Percentiles rank a stretch among this genome's conserved stretches.
Conservation (phyloP, 1,140 invertebrate species). For the Musca vetustissima region DNA sequence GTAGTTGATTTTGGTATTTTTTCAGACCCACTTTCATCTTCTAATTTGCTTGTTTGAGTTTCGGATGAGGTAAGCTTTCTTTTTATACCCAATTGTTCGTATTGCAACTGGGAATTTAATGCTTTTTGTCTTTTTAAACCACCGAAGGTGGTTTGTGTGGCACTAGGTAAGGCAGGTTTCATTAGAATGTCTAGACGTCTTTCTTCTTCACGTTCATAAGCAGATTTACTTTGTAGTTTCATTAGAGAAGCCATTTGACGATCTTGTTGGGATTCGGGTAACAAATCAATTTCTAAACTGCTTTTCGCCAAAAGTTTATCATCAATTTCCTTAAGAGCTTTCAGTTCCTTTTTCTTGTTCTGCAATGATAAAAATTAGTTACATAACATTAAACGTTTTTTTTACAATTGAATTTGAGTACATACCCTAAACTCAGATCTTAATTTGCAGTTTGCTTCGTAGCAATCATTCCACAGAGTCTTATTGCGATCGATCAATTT, state of each 20-base stretch:
- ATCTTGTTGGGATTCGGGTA: constrained; percentile 80
- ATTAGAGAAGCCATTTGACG: constrained; percentile 75
- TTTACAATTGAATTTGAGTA: constrained; percentile 1
- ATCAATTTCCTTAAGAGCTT: constrained; percentile 69
- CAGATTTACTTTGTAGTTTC: constrained; percentile 62
- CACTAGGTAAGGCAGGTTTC: constrained; percentile 62
- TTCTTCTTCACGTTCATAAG: constrained; percentile 55
- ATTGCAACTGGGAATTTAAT: constrained; percentile 47
- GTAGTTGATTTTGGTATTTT: background rate
- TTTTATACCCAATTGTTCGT: constrained; percentile 49
- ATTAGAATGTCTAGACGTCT: constrained; percentile 61
- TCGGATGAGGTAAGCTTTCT: constrained; percentile 27
- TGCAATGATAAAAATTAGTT: constrained; percentile 56
- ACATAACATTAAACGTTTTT: background rate
- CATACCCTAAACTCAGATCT: constrained; percentile 80
- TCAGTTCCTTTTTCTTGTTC: constrained; percentile 75
- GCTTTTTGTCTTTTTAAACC: constrained; percentile 60
- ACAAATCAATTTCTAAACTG: constrained; percentile 74
- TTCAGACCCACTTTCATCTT: background rate
- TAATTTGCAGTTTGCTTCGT: constrained; percentile 80
- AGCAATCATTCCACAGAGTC: constrained; percentile 84
- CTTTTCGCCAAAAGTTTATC: constrained; percentile 73
- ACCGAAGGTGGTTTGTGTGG: constrained; percentile 61
- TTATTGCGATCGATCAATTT: constrained; percentile 78
- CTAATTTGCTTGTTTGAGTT: background rate